phyloP scores from a whole-genome alignment of 2,113 vertebrate species.

The Paedocypris sp. region DNA sequence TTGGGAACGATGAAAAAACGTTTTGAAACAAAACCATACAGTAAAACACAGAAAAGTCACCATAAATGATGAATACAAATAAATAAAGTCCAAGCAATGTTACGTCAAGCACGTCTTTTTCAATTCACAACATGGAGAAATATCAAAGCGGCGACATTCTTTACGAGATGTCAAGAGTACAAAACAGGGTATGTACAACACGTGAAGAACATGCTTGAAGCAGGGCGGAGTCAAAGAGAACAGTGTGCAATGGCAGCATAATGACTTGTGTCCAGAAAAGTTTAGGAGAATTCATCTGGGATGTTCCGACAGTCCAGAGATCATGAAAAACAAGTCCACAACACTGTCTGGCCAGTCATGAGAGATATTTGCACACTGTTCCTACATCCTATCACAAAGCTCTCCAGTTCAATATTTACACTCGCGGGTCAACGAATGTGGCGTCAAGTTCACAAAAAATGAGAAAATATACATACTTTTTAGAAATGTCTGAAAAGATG shows the following conservation, averaged over 20 bases:
- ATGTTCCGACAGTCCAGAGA: not conserved
- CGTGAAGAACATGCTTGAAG: constrained; percentile 62
- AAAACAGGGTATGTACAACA: constrained; percentile 68
- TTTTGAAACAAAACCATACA: constrained; percentile 49
- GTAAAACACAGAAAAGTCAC: constrained; percentile 39
- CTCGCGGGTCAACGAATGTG: constrained; percentile 56
- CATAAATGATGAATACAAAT: constrained; percentile 48
- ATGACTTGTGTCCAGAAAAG: constrained; percentile 44
- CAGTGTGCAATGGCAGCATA: constrained; percentile 59
- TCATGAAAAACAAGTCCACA: constrained; percentile 17
- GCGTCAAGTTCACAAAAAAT: constrained; percentile 42
- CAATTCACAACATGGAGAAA: constrained; percentile 33
- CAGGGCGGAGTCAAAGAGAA: constrained; percentile 57
- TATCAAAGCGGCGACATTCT: constrained; percentile 41
- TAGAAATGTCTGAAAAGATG: too few species aligned
- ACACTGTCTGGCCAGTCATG: constrained; percentile 37
- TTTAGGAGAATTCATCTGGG: constrained; percentile 4
- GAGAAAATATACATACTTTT: constrained; percentile 24
- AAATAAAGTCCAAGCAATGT: constrained; percentile 51
- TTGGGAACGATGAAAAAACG: constrained; percentile 44
- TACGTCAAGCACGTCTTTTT: constrained; percentile 53
- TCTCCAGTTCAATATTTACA: constrained; percentile 38
- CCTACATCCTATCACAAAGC: constrained; percentile 34
- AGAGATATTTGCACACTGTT: constrained; percentile 35
- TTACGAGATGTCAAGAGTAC: constrained; percentile 55